Evolutionary conservation across 1,140 invertebrate species (phyloP).

Genomic region (Drosophila sp.): DNA sequence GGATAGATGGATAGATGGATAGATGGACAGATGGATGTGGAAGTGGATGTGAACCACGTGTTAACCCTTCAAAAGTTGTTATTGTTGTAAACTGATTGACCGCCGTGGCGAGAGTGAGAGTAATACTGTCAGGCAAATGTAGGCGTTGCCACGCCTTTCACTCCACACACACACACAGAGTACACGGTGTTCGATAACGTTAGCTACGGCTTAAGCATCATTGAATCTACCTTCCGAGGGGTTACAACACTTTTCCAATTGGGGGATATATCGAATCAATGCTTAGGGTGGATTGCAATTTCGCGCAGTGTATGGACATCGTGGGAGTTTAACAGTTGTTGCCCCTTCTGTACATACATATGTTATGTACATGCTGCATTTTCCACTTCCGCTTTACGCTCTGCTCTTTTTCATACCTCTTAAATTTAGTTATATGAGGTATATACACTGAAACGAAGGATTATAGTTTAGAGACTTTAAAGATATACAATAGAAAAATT

Average conservation of each 20-base stretch:
- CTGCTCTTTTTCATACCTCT: conserved; percentile 6
- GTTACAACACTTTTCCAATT: not conserved
- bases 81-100: conserved; percentile 75
- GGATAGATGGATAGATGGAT: conserved; percentile 14
- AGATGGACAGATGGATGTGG: conserved; percentile 14
- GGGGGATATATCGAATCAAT: not conserved
- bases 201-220: conserved; percentile 51
- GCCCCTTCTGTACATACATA: not conserved
- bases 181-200: conserved; percentile 47
- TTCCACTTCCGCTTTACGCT: conserved; percentile 37
- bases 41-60: conserved; percentile 61
- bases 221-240: conserved; percentile 27
- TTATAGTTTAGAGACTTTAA: not conserved
- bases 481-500: not conserved
- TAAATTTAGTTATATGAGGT: not conserved
- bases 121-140: conserved; percentile 4
- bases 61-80: conserved; percentile 73
- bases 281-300: conserved; percentile 24
- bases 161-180: not conserved
- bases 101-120: conserved; percentile 32
- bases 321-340: conserved; percentile 71
- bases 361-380: conserved; percentile 42
- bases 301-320: conserved; percentile 62
- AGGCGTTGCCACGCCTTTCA: conserved; percentile 21
- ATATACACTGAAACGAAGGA: not conserved